Evolutionary conservation across 2,797 vertebrate genomes (phyloP).

Genomic region (Takifugu ocellatus): DNA sequence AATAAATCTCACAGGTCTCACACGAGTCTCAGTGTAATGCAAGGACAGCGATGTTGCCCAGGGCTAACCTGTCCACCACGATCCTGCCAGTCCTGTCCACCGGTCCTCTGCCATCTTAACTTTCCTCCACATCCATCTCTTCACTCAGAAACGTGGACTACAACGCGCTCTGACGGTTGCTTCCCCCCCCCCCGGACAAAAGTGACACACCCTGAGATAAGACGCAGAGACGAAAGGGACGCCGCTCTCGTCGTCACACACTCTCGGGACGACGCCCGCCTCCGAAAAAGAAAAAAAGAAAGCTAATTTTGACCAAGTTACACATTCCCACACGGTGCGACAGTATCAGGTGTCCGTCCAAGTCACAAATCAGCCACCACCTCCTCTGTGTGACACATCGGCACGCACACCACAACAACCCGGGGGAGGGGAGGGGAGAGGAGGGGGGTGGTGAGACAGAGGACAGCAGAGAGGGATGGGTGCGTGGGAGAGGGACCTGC

Average conservation of each 20-base stretch:
- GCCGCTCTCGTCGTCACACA: background rate
- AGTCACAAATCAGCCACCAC: conserved; percentile 59
- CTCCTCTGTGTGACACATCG: conserved; percentile 53
- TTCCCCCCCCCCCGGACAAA: conserved; percentile 7
- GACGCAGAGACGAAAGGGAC: conserved; percentile 55
- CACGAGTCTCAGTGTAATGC: background rate
- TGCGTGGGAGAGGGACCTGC: conserved; percentile 40
- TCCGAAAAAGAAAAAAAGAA: conserved; percentile 20
- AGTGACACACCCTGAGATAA: conserved; percentile 27
- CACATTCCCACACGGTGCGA: conserved; percentile 74
- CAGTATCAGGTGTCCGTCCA: conserved; percentile 70
- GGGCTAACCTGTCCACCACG: conserved; percentile 37
- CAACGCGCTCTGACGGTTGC: conserved; percentile 42
- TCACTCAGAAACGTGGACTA: conserved; percentile 38
- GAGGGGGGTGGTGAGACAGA: conserved; percentile 18
- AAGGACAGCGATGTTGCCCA: conserved; percentile 13
- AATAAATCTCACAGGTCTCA: no score
- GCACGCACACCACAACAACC: conserved; percentile 46
- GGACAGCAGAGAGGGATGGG: conserved; percentile 34
- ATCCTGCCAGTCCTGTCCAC: conserved; percentile 48
- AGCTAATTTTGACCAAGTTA: conserved; percentile 73
- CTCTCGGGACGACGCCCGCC: conserved; percentile 66
- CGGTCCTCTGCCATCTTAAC: conserved; percentile 33
- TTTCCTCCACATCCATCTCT: conserved; percentile 27
- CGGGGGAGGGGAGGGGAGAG: conserved; percentile 6